Evolutionary conservation across 1,140 invertebrate species (phyloP).

Genomic region (Goniozus legneri): DNA sequence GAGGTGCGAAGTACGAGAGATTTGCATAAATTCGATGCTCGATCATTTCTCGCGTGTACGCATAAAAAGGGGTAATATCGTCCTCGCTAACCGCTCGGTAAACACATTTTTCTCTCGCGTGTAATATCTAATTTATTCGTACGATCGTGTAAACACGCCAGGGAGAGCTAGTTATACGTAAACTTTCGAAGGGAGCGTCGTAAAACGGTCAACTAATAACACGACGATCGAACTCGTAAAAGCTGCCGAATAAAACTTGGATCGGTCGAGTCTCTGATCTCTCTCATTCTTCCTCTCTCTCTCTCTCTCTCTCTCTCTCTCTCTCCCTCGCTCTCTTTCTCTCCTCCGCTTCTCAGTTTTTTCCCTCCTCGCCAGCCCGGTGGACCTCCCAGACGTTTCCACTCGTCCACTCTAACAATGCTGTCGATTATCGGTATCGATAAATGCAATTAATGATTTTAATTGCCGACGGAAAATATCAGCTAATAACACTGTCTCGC

Average conservation of each 20-base stretch:
- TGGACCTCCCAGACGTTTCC: constrained; percentile 17
- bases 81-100: too few species aligned
- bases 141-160: constrained; percentile 25
- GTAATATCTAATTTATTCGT: constrained; percentile 27
- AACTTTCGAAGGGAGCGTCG: constrained; percentile 22
- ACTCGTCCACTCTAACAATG: constrained; percentile 17
- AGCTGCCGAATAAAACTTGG: constrained; percentile 35
- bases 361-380: not conserved
- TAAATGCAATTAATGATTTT: constrained; percentile 34
- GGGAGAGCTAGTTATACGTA: not conserved
- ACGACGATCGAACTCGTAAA: constrained; percentile 48
- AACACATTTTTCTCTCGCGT: constrained; percentile 15
- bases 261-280: constrained; percentile 14
- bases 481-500: too few species aligned
- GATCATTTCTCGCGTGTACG: too few species aligned
- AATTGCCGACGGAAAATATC: too few species aligned
- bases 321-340: not conserved
- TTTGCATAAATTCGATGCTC: too few species aligned
- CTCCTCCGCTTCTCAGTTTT: not conserved
- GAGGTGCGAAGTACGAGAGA: too few species aligned
- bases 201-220: constrained; percentile 50
- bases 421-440: constrained; percentile 18
- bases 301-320: constrained; percentile 1
- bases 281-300: not conserved
- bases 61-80: too few species aligned